These are phyloP conservation scores for Perognathus longimembris DNA, from an alignment of 2,113 vertebrate species.

Conservation along the genomic window DNA sequence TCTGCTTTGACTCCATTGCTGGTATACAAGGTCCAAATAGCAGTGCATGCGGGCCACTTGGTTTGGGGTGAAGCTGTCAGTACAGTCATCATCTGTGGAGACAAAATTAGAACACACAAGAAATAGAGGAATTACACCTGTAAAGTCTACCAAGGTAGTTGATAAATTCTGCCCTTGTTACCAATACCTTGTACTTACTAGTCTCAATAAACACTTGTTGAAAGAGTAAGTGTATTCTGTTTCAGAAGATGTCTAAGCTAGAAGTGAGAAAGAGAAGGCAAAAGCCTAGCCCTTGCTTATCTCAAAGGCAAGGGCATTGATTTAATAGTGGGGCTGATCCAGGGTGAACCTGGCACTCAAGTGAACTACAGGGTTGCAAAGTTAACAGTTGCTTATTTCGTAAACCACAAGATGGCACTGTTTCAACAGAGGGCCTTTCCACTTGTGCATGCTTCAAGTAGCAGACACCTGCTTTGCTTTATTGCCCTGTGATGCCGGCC, in stretches of 20 bases:
- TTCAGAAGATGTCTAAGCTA: background rate
- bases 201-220: background rate
- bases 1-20: constrained; percentile 90
- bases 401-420: constrained; percentile 86
- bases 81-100: constrained; percentile 94
- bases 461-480: constrained; percentile 4
- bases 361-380: rapidly evolving
- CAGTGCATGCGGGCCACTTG: constrained; percentile 99
- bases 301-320: background rate
- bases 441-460: rapidly evolving
- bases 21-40: constrained; percentile 96
- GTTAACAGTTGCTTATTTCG: constrained; percentile 41
- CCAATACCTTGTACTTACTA: background rate
- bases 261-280: background rate
- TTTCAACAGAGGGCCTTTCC: constrained; percentile 68
- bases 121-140: background rate
- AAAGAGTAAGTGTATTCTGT: background rate
- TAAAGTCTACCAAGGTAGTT: background rate
- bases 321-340: no score
- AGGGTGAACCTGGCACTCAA: background rate
- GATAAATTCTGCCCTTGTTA: background rate
- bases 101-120: background rate
- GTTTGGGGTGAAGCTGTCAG: constrained; percentile 97
- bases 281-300: background rate
- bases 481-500: background rate